These are phyloP conservation scores for Zosterops borbonicus DNA, from an alignment of 2,113 vertebrate species.

Conservation along the genomic window DNA sequence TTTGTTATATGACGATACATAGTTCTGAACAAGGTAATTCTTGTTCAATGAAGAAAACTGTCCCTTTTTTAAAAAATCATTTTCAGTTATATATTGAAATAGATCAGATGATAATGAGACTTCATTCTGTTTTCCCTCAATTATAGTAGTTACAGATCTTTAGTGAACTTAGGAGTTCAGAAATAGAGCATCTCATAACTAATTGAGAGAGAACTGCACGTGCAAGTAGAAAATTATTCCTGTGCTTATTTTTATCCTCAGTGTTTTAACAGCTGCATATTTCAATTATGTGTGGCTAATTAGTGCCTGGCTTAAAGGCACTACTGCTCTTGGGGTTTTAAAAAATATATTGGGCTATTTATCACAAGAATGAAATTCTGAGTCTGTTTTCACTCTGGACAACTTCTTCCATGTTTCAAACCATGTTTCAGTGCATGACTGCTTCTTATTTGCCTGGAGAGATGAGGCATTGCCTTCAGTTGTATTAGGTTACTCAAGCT, in stretches of 20 bases:
- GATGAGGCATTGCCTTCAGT: neutral
- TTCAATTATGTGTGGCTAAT: conserved; percentile 22
- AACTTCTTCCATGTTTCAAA: neutral
- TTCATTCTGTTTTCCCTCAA: neutral
- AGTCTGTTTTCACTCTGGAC: neutral
- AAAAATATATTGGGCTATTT: neutral
- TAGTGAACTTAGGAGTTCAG: neutral
- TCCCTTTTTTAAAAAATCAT: neutral
- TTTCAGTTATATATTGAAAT: neutral
- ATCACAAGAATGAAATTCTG: neutral
- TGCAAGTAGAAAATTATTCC: conserved; percentile 32
- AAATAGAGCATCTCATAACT: conserved; percentile 19
- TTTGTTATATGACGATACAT: neutral
- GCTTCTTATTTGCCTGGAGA: neutral
- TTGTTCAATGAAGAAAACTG: neutral
- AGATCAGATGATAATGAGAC: neutral
- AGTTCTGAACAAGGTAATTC: neutral
- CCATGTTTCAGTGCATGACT: neutral
- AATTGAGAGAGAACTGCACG: conserved; percentile 10
- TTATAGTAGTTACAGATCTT: neutral
- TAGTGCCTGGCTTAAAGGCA: conserved; percentile 23
- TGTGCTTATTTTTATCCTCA: conserved; percentile 37
- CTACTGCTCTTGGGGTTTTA: neutral
- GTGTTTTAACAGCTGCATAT: conserved; percentile 40
- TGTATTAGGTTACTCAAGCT: neutral